These are phyloP conservation scores for Pseudonaja textilis DNA, from an alignment of 2,113 vertebrate genomes.

Conservation along the genomic window DNA sequence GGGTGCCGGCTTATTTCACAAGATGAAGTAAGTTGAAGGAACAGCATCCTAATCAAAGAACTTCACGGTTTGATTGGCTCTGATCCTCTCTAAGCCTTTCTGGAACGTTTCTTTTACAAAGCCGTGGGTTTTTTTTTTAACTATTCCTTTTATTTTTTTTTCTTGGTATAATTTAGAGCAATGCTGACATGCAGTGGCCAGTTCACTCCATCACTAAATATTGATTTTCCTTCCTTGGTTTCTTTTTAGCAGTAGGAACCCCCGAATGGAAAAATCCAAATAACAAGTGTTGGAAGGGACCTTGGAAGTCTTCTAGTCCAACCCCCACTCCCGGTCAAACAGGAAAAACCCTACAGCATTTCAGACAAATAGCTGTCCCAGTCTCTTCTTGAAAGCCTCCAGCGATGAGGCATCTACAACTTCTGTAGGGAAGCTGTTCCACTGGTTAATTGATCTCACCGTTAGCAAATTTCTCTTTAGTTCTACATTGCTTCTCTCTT, in stretches of 20 bases:
- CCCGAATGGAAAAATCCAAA: neutral
- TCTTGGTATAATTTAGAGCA: slow-evolving; percentile 43
- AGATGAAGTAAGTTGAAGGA: neutral
- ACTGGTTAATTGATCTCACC: too few relatives aligned
- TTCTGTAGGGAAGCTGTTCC: too few relatives aligned
- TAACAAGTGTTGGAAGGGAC: neutral
- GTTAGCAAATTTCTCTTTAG: too few relatives aligned
- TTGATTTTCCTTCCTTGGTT: neutral
- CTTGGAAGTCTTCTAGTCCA: neutral
- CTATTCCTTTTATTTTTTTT: neutral
- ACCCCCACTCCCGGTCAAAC: neutral
- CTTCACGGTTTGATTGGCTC: neutral
- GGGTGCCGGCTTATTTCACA: fast-evolving
- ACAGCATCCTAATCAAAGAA: fast-evolving
- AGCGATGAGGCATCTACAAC: too few relatives aligned
- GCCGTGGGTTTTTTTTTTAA: neutral
- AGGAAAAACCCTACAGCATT: neutral
- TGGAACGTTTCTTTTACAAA: neutral
- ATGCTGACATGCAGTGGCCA: slow-evolving; percentile 70
- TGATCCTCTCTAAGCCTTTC: fast-evolving
- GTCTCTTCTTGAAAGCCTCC: too few relatives aligned
- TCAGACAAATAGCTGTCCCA: neutral
- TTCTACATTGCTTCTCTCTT: too few relatives aligned
- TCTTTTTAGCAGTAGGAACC: neutral
- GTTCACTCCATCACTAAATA: slow-evolving; percentile 23